phyloP scores from a whole-genome alignment of 2,797 vertebrate species.

The Eulemur albifrons region DNA sequence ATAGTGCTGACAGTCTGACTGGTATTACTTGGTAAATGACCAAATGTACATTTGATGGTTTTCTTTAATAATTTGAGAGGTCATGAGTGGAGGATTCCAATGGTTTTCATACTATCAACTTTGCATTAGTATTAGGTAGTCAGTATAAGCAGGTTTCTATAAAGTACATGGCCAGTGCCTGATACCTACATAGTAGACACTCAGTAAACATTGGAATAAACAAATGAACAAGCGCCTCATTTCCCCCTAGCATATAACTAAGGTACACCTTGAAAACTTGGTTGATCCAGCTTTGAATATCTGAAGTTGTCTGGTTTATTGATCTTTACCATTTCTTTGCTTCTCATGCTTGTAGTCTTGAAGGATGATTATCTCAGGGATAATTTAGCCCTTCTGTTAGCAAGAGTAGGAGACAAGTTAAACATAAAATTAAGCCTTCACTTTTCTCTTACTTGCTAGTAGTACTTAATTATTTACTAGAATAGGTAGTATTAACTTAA shows the following conservation, averaged over 20 bases:
- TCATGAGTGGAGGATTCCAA: neutral
- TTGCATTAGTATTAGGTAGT: neutral
- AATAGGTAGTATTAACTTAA: slow-evolving; percentile 8
- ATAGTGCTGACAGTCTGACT: neutral
- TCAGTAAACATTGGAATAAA: neutral
- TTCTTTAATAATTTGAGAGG: neutral
- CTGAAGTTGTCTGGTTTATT: neutral
- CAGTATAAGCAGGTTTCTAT: neutral
- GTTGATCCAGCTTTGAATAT: neutral
- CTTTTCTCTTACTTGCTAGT: neutral
- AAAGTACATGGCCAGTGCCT: neutral
- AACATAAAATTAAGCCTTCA: slow-evolving; percentile 40
- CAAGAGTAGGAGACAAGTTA: slow-evolving; percentile 35
- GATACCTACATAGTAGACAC: neutral
- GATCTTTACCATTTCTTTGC: neutral
- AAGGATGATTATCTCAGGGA: neutral
- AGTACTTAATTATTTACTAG: neutral
- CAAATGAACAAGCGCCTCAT: neutral
- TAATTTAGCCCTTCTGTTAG: neutral
- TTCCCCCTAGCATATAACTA: neutral
- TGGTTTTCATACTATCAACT: neutral
- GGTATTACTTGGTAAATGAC: neutral
- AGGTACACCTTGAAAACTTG: neutral
- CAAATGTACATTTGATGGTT: neutral
- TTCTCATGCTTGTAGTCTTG: neutral